Evolutionary conservation across 2,113 vertebrate genomes (phyloP).

Genomic region (Corydoras sp.): DNA sequence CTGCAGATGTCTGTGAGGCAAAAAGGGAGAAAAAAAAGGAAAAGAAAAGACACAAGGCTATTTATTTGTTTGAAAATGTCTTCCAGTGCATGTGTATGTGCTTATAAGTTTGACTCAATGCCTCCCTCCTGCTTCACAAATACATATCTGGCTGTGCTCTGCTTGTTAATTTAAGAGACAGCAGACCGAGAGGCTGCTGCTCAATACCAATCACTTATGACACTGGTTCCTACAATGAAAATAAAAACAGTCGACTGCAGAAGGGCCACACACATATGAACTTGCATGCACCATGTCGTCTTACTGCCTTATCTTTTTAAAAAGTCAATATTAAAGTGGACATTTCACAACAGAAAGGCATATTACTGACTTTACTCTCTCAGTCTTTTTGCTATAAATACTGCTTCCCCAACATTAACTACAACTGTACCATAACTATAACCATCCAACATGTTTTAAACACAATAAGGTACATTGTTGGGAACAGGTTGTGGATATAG

Average conservation of each 20-base stretch:
- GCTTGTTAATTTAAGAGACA: constrained; percentile 20
- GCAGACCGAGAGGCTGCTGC: constrained; percentile 11
- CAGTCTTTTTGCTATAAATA: too few species aligned
- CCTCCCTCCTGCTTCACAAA: constrained; percentile 8
- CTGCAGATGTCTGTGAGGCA: background rate
- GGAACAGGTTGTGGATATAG: too few species aligned
- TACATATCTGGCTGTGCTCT: constrained; percentile 13
- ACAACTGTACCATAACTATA: too few species aligned
- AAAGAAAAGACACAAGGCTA: background rate
- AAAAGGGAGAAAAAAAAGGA: background rate
- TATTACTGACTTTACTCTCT: constrained; percentile 2
- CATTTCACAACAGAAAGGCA: constrained; percentile 1
- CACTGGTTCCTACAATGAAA: background rate
- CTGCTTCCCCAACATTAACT: too few species aligned
- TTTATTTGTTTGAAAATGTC: background rate
- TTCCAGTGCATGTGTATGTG: constrained; percentile 1
- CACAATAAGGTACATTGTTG: too few species aligned
- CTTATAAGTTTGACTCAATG: background rate
- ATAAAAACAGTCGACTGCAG: background rate
- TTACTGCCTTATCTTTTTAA: constrained; percentile 15
- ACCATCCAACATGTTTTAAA: too few species aligned
- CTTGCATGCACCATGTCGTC: background rate
- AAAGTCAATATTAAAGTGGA: constrained; percentile 19
- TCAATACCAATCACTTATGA: constrained; percentile 23
- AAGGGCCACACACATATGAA: constrained; percentile 12